These are phyloP conservation scores for Desmodus rotundus DNA, from an alignment of 2,113 vertebrate species.

Conservation along the genomic window DNA sequence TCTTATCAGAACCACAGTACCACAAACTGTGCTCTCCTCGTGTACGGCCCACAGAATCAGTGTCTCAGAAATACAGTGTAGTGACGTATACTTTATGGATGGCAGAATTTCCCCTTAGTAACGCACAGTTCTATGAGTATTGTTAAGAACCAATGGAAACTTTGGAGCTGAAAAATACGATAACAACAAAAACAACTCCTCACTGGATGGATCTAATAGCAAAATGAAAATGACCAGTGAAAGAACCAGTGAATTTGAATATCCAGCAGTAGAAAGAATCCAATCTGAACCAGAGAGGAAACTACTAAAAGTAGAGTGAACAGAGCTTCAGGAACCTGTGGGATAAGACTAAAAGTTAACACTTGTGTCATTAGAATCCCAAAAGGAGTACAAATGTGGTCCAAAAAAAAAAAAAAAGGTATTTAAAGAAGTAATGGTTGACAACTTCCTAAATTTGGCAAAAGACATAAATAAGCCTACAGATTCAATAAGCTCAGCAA, in stretches of 20 bases:
- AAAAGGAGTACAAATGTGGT: neutral
- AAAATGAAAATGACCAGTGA: neutral
- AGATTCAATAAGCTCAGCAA: neutral
- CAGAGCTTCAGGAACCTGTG: neutral
- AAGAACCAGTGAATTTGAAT: neutral
- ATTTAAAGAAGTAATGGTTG: neutral
- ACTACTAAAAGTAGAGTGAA: neutral
- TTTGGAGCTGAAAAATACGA: neutral
- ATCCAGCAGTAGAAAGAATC: neutral
- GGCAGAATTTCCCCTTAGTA: neutral
- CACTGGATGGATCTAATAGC: neutral
- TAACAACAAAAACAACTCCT: neutral
- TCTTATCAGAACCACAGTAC: neutral
- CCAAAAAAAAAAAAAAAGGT: neutral
- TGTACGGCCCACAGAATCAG: neutral
- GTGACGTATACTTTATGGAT: neutral
- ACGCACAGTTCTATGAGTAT: neutral
- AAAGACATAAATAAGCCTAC: neutral
- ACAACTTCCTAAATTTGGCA: neutral
- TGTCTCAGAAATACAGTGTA: neutral
- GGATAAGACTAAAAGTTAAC: neutral
- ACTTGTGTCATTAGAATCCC: neutral
- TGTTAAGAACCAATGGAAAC: neutral
- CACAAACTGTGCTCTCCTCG: neutral
- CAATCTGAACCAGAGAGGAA: neutral